Evolutionary conservation across 2,113 vertebrate species (phyloP).

Genomic region (Empidonax traillii): DNA sequence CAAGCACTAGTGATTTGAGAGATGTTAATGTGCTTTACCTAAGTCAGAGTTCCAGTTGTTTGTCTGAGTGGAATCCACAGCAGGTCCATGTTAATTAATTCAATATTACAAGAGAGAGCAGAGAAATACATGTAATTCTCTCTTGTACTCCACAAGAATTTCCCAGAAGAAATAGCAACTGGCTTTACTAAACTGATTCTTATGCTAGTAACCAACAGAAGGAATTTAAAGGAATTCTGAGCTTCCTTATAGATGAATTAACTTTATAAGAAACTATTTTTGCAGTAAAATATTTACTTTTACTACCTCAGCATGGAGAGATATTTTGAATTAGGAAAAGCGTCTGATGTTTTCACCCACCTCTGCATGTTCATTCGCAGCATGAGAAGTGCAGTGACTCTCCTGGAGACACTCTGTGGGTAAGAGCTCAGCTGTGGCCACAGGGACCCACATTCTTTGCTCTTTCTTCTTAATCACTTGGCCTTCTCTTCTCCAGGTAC

Average conservation of each 20-base stretch:
- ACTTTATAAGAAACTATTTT: not conserved
- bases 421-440: not conserved
- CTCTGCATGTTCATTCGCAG: not conserved
- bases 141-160: not conserved
- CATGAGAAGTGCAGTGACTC: not conserved
- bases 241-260: not conserved
- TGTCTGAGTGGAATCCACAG: not conserved
- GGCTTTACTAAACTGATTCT: not conserved
- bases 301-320: not conserved
- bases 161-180: not conserved
- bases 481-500: not conserved
- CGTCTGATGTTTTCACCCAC: not conserved
- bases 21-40: not conserved
- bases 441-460: not conserved
- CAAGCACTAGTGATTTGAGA: not conserved
- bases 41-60: not conserved
- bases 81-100: not conserved
- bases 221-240: not conserved
- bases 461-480: not conserved
- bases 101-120: not conserved
- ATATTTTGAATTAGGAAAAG: not conserved
- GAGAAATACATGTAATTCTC: not conserved
- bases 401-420: not conserved
- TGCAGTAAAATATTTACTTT: constrained; percentile 28
- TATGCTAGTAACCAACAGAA: not conserved